A percentile compares a stretch with the other conserved stretches of the same genome.
phyloP scores from a whole-genome alignment of 2,888 invertebrate species.

The Trachelus iudaicus region DNA sequence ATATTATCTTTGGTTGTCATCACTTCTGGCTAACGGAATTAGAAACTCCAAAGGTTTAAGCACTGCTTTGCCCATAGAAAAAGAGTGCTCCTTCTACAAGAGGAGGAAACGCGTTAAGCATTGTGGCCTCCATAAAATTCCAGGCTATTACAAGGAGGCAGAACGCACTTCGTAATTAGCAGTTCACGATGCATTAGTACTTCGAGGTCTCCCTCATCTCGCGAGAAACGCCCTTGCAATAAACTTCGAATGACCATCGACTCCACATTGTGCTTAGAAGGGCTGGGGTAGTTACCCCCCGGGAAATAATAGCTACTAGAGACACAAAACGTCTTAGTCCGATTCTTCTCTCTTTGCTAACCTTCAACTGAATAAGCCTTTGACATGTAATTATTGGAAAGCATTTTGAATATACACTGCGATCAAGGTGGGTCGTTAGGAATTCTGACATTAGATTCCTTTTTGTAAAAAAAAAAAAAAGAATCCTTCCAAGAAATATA shows the following conservation, averaged over 20 bases:
- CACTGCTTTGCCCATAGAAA: not conserved
- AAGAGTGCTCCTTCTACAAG: slow-evolving; percentile 6
- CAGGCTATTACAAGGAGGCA: slow-evolving; percentile 52
- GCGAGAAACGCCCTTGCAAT: slow-evolving; percentile 53
- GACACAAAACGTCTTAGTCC: not conserved
- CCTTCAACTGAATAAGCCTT: not conserved
- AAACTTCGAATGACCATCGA: slow-evolving; percentile 55
- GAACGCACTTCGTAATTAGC: slow-evolving; percentile 58
- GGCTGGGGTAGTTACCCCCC: not conserved
- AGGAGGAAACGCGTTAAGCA: slow-evolving; percentile 15
- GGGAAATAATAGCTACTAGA: not conserved
- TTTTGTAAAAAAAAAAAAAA: not conserved
- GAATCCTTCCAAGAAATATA: not conserved
- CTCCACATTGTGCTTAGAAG: slow-evolving; percentile 23
- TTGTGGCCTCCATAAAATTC: slow-evolving; percentile 53
- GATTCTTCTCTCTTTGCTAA: not conserved
- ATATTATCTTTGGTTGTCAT: no score
- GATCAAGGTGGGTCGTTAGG: not conserved
- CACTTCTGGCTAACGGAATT: not conserved
- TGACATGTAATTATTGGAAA: not conserved
- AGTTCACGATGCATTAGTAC: slow-evolving; percentile 62
- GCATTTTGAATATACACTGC: not conserved
- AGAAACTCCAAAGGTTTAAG: not conserved
- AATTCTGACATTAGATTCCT: not conserved
- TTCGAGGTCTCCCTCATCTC: slow-evolving; percentile 38